Evolutionary conservation across 2,797 vertebrate species (phyloP).

Genomic region (Gymnothorax javanicus): DNA sequence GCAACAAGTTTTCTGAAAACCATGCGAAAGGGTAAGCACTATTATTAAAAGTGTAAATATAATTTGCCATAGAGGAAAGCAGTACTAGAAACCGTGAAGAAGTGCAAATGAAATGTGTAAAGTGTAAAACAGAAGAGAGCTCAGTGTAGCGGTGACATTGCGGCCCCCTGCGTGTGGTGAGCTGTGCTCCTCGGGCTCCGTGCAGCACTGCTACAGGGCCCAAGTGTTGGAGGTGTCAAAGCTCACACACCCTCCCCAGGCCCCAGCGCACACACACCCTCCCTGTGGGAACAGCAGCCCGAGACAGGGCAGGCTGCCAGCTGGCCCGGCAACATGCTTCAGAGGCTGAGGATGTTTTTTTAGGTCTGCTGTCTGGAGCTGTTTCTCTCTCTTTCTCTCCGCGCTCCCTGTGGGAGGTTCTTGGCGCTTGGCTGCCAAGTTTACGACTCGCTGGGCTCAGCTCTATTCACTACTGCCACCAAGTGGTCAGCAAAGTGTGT

Average conservation of each 20-base stretch:
- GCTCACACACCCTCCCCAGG: slow-evolving; percentile 34
- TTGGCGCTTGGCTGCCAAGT: slow-evolving; percentile 42
- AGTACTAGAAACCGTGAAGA: background rate
- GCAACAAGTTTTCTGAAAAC: background rate
- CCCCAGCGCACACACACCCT: slow-evolving; percentile 39
- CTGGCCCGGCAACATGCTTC: slow-evolving; percentile 64
- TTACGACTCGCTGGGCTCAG: background rate
- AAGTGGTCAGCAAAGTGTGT: slow-evolving; percentile 40
- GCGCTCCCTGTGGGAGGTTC: slow-evolving; percentile 52
- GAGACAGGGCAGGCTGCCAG: slow-evolving; percentile 66
- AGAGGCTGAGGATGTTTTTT: slow-evolving; percentile 70
- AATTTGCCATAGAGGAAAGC: background rate
- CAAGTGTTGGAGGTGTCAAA: slow-evolving; percentile 48
- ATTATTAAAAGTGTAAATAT: too few relatives aligned
- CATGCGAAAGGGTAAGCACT: background rate
- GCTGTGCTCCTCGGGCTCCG: slow-evolving; percentile 12
- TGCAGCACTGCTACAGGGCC: slow-evolving; percentile 2
- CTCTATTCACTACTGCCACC: slow-evolving; percentile 57
- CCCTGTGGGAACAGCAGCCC: slow-evolving; percentile 68
- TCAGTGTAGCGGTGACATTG: background rate
- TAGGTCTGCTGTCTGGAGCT: slow-evolving; percentile 62
- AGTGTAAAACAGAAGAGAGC: slow-evolving; percentile 6
- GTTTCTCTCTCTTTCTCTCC: slow-evolving; percentile 56
- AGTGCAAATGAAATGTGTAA: slow-evolving; percentile 15
- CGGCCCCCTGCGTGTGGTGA: slow-evolving; percentile 28